phyloP scores from a whole-genome alignment of 2,797 vertebrate species.

The Cephalopachus bancanus region DNA sequence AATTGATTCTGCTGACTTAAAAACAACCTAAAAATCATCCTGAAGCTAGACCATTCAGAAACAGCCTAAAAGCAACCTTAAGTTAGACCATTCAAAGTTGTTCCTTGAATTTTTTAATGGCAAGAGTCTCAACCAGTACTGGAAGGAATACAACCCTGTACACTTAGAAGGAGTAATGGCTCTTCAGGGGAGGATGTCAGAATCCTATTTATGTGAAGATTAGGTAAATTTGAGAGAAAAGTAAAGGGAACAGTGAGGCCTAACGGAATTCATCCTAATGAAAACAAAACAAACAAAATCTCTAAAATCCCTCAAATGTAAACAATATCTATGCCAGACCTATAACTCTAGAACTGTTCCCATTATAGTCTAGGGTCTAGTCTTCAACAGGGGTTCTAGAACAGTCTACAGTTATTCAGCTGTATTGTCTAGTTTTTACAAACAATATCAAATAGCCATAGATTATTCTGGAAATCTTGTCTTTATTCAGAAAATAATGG shows the following conservation, averaged over 20 bases:
- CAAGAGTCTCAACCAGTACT: background rate
- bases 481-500: background rate
- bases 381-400: background rate
- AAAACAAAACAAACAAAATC: conserved; percentile 31
- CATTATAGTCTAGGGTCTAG: background rate
- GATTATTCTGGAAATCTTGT: background rate
- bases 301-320: background rate
- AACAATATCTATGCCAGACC: background rate
- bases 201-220: background rate
- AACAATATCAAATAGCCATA: background rate
- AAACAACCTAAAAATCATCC: conserved; percentile 41
- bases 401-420: background rate
- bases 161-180: background rate
- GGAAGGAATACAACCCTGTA: background rate
- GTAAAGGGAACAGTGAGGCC: background rate
- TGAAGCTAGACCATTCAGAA: too few relatives aligned
- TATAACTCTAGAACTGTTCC: background rate
- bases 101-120: background rate
- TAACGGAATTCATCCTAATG: background rate
- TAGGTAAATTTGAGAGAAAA: background rate
- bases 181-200: background rate
- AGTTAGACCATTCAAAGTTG: background rate
- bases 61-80: too few relatives aligned
- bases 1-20: conserved; percentile 72
- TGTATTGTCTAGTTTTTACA: background rate